Base-by-base conservation (phyloP, 1,140 invertebrate species). In the Anoplolepis gracilipes region DNA sequence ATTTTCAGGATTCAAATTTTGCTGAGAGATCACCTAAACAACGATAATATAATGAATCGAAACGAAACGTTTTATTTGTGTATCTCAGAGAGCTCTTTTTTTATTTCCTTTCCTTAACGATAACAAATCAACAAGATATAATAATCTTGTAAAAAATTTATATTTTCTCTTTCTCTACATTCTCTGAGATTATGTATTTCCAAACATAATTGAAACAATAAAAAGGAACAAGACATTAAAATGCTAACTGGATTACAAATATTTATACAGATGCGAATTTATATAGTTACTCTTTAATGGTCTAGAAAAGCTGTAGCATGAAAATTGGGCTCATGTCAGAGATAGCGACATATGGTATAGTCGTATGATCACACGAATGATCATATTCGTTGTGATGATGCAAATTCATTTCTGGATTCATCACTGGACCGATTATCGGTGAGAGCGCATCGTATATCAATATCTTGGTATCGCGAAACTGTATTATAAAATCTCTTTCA, bases 1-100 rank as follows among this genome's bases (percentile, higher is more conserved):
- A 82, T 82, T 82, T 82, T 82, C 67, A 82, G 13, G 42, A 42
- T 72, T 33, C 16, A 57, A 81, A 11, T 42, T 1, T 57, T 59
- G 11, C 3, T 10, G 16, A 79, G 13, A 53, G 13, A 36, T 39
- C 33, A 6, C n/a, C 22, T 13, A 19, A 25, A 42, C 2, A 2
- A 69, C 8, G 25, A 46, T 28, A 49, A 69, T 30, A 13, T n/a
- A n/a, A n/a, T n/a, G n/a, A 67, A 46, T 67, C 22, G 16, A 72
- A 72, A 70, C 11, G 28, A 30, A 72, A 36, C 22, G 19, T 72
- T 70, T 70, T 53, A 70, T 70, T n/a, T 30, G 5, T 49, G 13
- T 49, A 55, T 55, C n/a, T 72, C 28, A 28, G 11, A 33, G 49
- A 55, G 10, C 1, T n/a, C n/a, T 30, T 39, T 53, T 4, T 16